Evolutionary conservation across 2,797 vertebrate species (phyloP), one percentile per base, ranked within the genome.

Genomic region (Harpagifer antarcticus): DNA sequence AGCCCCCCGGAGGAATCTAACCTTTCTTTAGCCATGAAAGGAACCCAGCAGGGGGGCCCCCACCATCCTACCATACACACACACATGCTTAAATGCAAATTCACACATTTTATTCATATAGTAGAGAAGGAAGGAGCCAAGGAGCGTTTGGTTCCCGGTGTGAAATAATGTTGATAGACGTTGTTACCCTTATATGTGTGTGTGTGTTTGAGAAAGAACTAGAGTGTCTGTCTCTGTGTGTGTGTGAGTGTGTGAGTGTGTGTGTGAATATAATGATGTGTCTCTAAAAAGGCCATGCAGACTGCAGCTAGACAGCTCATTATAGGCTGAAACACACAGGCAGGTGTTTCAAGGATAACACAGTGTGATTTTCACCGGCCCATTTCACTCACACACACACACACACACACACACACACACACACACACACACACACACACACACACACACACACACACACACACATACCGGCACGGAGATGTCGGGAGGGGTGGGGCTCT

Each of bases 281-380:
- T 84, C 80, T 90, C 76, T 72, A 77, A 83, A 83, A 37, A 86
- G 79, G 76, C 78, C 53, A 60, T 37, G 79, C 88, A 79, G 88
- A 78, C 90, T 87, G 88, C 88, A 91, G 87, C 90, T 69, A 87
- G 91, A 91, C 90, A 89, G 74, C 87, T 93, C 91, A 92, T 93
- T 93, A 93, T 60, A 74, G 75, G 75, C 83, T 79, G 88, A 83
- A 91, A 91, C 88, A 91, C 88, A 87, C 82, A 79, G 85, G 91
- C 91, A 93, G 92, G 91, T 93, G 91, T 88, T 91, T 85, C 86
- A 85, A 82, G 85, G 91, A 91, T 83, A 91, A 91, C 88, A 84
- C 56, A 23, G 72, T 76, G 73, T 76, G 74, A 87, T 91, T 91
- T 89, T 86, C 82, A 85, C 82, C 43, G 76, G 89, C 68, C 83